Percentiles rank a stretch among this genome's conserved stretches.
Conservation (phyloP, 2,797 vertebrate species). For the Oreochromis mossambicus region DNA sequence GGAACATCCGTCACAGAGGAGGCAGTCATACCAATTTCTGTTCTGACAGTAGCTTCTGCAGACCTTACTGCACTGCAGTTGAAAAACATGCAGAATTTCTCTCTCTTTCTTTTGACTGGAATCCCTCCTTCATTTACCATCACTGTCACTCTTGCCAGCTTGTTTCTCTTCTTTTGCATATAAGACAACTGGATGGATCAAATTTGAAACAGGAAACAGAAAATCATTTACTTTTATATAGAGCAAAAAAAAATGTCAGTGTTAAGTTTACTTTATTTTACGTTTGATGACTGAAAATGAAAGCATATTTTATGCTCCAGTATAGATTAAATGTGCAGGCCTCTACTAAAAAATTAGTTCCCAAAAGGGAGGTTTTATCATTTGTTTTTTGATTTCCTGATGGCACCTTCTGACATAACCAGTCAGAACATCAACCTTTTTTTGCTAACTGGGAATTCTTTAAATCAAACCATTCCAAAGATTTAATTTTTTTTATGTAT, state of each 20-base stretch:
- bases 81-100: conserved; percentile 1
- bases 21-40: conserved; percentile 46
- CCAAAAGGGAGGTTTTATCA: background rate
- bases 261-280: background rate
- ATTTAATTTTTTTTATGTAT: background rate
- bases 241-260: background rate
- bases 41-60: conserved; percentile 45
- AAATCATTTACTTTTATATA: background rate
- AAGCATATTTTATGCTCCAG: background rate
- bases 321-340: background rate
- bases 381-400: background rate
- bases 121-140: background rate
- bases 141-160: background rate
- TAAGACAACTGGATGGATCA: background rate
- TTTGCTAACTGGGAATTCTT: background rate
- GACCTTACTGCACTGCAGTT: conserved; percentile 25
- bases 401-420: background rate
- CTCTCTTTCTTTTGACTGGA: background rate
- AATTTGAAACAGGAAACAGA: background rate
- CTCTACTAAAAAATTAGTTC: background rate
- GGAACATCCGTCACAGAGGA: conserved; percentile 44
- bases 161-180: background rate
- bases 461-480: background rate
- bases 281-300: background rate
- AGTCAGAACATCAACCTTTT: background rate